Conservation (phyloP, 2,797 vertebrate species). For the Premnoplex brunnescens region DNA sequence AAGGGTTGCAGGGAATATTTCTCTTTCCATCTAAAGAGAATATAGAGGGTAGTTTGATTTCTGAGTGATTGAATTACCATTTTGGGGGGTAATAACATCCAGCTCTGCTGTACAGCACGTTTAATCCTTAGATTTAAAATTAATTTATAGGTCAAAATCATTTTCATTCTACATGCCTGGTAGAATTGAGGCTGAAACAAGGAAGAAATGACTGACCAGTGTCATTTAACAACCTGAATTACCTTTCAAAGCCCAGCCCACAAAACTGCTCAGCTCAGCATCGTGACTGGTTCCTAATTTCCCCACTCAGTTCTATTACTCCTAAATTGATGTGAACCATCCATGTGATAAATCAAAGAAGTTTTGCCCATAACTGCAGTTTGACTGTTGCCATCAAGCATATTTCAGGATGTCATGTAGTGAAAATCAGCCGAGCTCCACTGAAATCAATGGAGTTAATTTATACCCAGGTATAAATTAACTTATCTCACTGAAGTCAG, state of each 20-base stretch:
- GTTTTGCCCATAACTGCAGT: background rate
- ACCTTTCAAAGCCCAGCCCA: background rate
- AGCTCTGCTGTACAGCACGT: background rate
- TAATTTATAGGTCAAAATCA: background rate
- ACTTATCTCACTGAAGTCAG: background rate
- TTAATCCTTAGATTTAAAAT: background rate
- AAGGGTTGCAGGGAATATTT: slow-evolving; percentile 15
- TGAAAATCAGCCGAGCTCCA: background rate
- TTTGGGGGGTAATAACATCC: background rate
- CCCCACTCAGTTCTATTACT: background rate
- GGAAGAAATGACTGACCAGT: background rate
- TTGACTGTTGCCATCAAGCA: background rate
- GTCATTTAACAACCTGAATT: background rate
- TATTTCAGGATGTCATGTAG: background rate
- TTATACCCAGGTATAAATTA: background rate
- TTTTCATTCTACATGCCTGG: background rate
- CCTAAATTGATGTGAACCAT: background rate
- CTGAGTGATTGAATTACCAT: slow-evolving; percentile 21
- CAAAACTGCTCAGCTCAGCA: background rate
- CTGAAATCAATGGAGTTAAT: background rate
- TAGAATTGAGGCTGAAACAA: background rate
- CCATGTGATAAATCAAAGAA: background rate
- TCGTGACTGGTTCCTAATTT: background rate
- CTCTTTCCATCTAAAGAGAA: background rate
- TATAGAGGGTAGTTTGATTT: background rate